These are phyloP conservation scores for Xenops minutus DNA, from an alignment of 2,797 vertebrate species.

Conservation along the genomic window DNA sequence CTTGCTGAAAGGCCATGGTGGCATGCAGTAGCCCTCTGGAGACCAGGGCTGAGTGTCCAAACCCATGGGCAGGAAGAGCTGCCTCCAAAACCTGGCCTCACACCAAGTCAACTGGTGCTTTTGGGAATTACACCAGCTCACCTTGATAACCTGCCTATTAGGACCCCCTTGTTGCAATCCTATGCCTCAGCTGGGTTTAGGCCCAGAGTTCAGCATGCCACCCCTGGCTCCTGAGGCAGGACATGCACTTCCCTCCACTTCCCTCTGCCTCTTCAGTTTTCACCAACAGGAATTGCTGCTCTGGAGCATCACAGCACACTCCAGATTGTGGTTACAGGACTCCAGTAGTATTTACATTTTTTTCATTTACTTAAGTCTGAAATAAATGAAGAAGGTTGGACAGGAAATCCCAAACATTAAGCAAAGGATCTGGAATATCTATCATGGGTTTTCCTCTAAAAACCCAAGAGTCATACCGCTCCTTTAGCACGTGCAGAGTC, in stretches of 20 bases:
- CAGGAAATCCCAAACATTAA: neutral
- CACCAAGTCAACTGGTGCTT: neutral
- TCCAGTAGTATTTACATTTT: neutral
- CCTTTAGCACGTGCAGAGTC: accelerated
- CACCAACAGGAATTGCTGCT: neutral
- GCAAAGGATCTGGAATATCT: neutral
- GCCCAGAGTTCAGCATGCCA: neutral
- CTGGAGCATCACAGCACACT: neutral
- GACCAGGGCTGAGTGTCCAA: neutral
- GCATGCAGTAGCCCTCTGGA: neutral
- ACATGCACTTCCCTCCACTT: neutral
- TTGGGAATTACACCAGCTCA: neutral
- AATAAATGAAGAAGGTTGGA: neutral
- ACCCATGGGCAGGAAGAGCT: neutral
- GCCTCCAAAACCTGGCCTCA: neutral
- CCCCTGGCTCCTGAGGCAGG: neutral
- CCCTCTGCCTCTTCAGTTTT: neutral
- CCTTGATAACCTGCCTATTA: neutral
- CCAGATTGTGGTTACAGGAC: neutral
- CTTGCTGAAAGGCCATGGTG: neutral
- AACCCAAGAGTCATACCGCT: neutral
- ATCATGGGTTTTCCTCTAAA: neutral
- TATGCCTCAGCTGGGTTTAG: neutral
- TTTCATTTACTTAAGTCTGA: neutral
- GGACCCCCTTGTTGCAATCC: neutral